phyloP scores from a whole-genome alignment of 2,888 invertebrate species.

The Aradus depressus region DNA sequence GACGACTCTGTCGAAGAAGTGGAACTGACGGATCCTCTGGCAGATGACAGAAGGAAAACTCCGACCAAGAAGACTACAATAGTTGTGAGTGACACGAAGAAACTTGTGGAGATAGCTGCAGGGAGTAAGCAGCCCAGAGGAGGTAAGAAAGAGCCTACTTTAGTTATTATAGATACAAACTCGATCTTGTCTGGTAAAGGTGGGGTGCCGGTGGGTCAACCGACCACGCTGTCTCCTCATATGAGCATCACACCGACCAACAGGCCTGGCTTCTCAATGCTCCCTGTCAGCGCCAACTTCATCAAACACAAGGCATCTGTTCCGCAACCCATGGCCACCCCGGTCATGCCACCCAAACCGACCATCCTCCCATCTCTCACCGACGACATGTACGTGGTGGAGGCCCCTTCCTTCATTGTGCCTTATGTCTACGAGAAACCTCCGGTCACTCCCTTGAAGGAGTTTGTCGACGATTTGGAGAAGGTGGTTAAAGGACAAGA shows the following conservation, averaged over 20 bases:
- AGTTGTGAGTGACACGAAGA: slow-evolving; percentile 60
- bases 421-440: slow-evolving; percentile 89
- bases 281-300: slow-evolving; percentile 25
- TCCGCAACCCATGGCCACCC: slow-evolving; percentile 31
- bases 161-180: slow-evolving; percentile 70
- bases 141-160: slow-evolving; percentile 58
- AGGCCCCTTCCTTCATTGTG: slow-evolving; percentile 86
- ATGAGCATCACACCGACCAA: slow-evolving; percentile 23
- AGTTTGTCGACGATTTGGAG: slow-evolving; percentile 53
- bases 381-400: slow-evolving; percentile 85
- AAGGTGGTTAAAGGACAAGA: slow-evolving; percentile 34
- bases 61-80: slow-evolving; percentile 44
- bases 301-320: slow-evolving; percentile 8
- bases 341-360: slow-evolving; percentile 37
- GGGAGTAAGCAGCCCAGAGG: slow-evolving; percentile 43
- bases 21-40: slow-evolving; percentile 47
- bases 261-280: slow-evolving; percentile 16
- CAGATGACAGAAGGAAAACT: slow-evolving; percentile 38
- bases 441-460: slow-evolving; percentile 63
- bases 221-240: slow-evolving; percentile 13
- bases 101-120: slow-evolving; percentile 55
- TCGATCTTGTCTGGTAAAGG: slow-evolving; percentile 54
- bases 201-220: slow-evolving; percentile 39
- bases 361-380: slow-evolving; percentile 70
- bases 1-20: slow-evolving; percentile 40